Base-by-base conservation (phyloP, 2,113 vertebrate species). In the Arenaria interpres region DNA sequence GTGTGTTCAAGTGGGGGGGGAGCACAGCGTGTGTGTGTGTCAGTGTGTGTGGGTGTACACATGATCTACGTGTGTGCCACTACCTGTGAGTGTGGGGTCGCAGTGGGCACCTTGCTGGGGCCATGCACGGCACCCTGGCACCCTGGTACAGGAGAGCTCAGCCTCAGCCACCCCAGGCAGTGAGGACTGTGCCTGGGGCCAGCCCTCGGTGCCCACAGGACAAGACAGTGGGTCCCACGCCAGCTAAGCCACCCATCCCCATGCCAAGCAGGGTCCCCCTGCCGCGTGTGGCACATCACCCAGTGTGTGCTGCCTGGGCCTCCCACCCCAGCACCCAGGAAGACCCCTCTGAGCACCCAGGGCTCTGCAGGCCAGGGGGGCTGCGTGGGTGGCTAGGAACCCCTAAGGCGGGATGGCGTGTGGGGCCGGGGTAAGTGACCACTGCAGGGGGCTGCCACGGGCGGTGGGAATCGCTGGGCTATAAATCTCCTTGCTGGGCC, bases 401-500 rank as follows among this genome's bases (percentile, higher is more conserved):
- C 33, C 25, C 12, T 1, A 5, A 88, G 24, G 54, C 23, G 32
- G 71, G 57, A 46, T 0, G 4, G 54, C 0, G 0, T 0, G 3
- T 0, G 0, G 60, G 28, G 15, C 48, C 2, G 0, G 88, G 68
- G 39, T 64, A 41, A 1, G 4, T 9, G 43, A 56, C 37, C 1
- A 2, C 37, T n/a, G 50, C 8, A 19, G 35, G 89, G 84, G 79
- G 17, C 59, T 4, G 21, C 77, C 1, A 0, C 2, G 35, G 73
- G 67, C 22, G 3, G 67, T 69, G 84, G 94, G 96, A 95, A 94
- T 92, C 88, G 96, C 92, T 90, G 96, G 94, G 69, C 79, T 78
- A 89, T 97, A 97, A 96, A 97, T 97, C 96, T 91, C 88, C 91
- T 45, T 81, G 91, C 84, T 87, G 94, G n/a, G 35, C 91, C 96